phyloP scores from a whole-genome alignment of 1,140 invertebrate species.

The Ips typographus region DNA sequence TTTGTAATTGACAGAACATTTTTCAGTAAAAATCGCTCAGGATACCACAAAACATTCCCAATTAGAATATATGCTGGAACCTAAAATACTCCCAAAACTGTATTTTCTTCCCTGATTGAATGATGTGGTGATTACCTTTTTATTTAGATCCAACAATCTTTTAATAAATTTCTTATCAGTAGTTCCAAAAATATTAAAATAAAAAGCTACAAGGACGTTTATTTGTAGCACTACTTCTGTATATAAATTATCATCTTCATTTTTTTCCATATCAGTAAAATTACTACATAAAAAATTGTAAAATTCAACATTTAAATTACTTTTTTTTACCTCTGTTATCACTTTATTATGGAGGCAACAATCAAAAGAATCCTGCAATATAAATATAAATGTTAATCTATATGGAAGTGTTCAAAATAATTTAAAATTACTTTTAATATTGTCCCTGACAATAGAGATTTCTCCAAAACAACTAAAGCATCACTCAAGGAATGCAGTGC shows the following conservation, averaged over 20 bases:
- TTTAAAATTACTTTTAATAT: slow-evolving; percentile 62
- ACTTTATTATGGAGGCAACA: slow-evolving; percentile 65
- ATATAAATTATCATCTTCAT: slow-evolving; percentile 58
- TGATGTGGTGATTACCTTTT: slow-evolving; percentile 60
- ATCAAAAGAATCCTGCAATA: slow-evolving; percentile 59
- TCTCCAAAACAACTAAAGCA: slow-evolving; percentile 66
- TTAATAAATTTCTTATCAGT: slow-evolving; percentile 79
- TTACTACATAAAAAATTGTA: slow-evolving; percentile 67
- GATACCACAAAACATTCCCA: slow-evolving; percentile 78
- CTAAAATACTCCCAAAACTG: slow-evolving; percentile 47
- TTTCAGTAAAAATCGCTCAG: slow-evolving; percentile 71
- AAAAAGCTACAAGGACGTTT: slow-evolving; percentile 71
- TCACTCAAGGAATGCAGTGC: slow-evolving; percentile 67
- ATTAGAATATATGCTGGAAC: slow-evolving; percentile 72
- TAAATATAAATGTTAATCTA: slow-evolving; percentile 43
- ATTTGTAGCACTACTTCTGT: slow-evolving; percentile 69
- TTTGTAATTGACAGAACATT: slow-evolving; percentile 62
- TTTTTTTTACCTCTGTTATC: slow-evolving; percentile 63
- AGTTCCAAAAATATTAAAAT: slow-evolving; percentile 72
- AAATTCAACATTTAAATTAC: slow-evolving; percentile 70
- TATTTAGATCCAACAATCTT: slow-evolving; percentile 70
- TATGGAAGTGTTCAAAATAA: slow-evolving; percentile 24
- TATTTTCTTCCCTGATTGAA: slow-evolving; percentile 4
- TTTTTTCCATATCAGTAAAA: slow-evolving; percentile 65
- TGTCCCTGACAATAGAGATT: slow-evolving; percentile 60